A percentile compares a stretch with the other conserved stretches of the same genome.
Evolutionary conservation across 1,140 invertebrate species (phyloP).

Genomic region (Probaryconus sp.): DNA sequence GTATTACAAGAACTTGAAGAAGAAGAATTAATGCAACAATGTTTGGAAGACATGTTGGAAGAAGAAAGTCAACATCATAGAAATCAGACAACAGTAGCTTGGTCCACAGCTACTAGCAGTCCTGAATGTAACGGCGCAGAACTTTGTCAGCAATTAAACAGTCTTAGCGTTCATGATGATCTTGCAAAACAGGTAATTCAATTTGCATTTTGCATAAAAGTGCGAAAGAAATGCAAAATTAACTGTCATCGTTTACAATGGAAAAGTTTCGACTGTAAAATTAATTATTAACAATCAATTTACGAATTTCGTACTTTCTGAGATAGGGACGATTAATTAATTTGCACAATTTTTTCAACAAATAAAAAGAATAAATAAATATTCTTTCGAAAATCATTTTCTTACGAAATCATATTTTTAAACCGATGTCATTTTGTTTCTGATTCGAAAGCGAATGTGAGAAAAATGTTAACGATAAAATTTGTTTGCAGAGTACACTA

Average conservation of each 20-base stretch:
- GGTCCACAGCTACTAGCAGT: constrained; percentile 70
- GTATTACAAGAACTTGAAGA: constrained; percentile 91
- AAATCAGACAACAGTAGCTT: constrained; percentile 75
- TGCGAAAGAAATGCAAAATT: not conserved
- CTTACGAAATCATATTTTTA: not conserved
- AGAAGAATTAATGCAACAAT: constrained; percentile 91
- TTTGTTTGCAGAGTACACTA: constrained; percentile 81
- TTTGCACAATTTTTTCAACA: too few species aligned
- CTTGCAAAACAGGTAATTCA: constrained; percentile 77
- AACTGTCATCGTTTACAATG: too few species aligned
- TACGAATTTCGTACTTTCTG: too few species aligned
- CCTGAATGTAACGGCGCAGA: constrained; percentile 72
- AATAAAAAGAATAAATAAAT: too few species aligned
- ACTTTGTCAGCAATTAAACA: constrained; percentile 74
- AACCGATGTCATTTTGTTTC: too few species aligned
- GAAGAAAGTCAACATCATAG: constrained; percentile 79
- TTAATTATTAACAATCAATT: too few species aligned
- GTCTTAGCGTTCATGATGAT: constrained; percentile 76
- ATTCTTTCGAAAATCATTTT: not conserved
- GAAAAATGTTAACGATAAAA: constrained; percentile 48
- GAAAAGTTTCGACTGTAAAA: too few species aligned
- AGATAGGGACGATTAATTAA: too few species aligned
- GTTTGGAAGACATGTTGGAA: constrained; percentile 89
- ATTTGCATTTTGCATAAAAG: not conserved
- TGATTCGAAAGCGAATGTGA: too few species aligned